Evolutionary conservation across 2,113 vertebrate genomes (phyloP).

Genomic region (Saguinus midas): DNA sequence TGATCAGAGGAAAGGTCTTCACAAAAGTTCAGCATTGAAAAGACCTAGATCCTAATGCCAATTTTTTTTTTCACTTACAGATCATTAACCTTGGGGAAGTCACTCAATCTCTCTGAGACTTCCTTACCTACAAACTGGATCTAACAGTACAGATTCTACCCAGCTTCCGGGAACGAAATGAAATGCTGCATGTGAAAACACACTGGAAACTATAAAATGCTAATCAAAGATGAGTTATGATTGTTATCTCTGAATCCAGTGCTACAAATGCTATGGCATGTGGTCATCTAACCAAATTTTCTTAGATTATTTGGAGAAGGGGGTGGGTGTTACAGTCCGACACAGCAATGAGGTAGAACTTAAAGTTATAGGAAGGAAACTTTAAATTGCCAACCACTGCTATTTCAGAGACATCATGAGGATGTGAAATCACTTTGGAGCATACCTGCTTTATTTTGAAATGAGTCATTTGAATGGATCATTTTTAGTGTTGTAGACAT

Average conservation of each 20-base stretch:
- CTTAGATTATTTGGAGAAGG: background rate
- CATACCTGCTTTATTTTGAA: background rate
- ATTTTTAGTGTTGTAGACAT: background rate
- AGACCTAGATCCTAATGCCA: background rate
- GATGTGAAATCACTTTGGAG: background rate
- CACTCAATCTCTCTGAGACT: background rate
- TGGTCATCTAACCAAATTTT: background rate
- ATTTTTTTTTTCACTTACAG: background rate
- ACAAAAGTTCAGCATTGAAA: background rate
- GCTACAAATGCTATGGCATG: background rate
- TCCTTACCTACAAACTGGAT: constrained; percentile 5
- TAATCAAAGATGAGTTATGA: background rate
- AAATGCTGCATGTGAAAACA: background rate
- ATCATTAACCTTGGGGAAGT: background rate
- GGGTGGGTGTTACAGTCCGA: background rate
- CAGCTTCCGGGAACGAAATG: background rate
- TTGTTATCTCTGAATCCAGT: background rate
- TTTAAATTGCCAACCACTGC: background rate
- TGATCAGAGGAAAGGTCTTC: background rate
- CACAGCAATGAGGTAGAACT: background rate
- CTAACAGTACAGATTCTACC: background rate
- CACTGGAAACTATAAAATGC: background rate
- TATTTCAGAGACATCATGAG: background rate
- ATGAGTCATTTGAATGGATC: background rate
- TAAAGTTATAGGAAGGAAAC: background rate